These are phyloP conservation scores for Bibio marci DNA, from an alignment of 2,888 invertebrate species.

Conservation along the genomic window DNA sequence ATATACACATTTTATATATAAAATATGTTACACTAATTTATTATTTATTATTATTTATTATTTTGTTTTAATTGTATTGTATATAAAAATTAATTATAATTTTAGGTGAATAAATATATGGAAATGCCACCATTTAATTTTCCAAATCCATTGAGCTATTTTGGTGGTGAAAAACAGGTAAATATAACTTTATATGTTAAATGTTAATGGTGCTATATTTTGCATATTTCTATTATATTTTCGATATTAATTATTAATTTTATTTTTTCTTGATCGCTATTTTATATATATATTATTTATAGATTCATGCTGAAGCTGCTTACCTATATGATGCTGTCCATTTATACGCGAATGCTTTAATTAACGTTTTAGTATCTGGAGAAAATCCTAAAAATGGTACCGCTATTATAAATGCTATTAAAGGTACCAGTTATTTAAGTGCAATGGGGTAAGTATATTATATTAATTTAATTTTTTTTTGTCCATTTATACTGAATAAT, in stretches of 20 bases:
- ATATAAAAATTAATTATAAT: no score
- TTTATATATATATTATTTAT: conserved; percentile 12
- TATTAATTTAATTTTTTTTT: background rate
- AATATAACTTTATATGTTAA: no score
- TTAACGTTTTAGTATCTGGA: conserved; percentile 48
- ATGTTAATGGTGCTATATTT: background rate
- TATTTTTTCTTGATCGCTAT: background rate
- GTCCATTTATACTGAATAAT: no score
- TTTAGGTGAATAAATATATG: conserved; percentile 69
- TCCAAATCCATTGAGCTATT: conserved; percentile 54
- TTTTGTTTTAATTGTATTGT: no score
- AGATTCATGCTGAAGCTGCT: conserved; percentile 79
- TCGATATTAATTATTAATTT: background rate
- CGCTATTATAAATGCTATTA: conserved; percentile 59
- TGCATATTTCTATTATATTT: background rate
- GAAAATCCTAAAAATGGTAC: conserved; percentile 61
- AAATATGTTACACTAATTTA: no score
- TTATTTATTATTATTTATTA: no score
- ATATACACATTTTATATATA: no score
- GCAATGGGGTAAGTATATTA: conserved; percentile 57
- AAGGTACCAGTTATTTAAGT: conserved; percentile 61
- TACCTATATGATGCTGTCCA: conserved; percentile 89
- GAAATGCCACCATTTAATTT: conserved; percentile 77
- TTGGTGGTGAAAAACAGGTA: conserved; percentile 60
- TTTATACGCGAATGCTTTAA: conserved; percentile 71